Conservation (phyloP, 2,797 vertebrate species). For the Myripristis jacobus region DNA sequence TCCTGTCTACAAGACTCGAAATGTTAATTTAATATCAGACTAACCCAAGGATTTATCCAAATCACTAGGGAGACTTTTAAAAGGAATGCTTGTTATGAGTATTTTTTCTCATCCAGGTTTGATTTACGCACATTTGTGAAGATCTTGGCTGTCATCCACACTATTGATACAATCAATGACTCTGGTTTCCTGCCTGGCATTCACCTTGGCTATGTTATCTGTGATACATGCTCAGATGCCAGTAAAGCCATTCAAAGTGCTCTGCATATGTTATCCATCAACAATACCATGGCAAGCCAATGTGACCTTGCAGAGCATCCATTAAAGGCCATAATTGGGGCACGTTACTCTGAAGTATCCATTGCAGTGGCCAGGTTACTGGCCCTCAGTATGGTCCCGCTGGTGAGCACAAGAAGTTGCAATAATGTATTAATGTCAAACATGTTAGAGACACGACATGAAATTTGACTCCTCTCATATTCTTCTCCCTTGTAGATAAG, state of each 20-base stretch:
- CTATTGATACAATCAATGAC: slow-evolving; percentile 69
- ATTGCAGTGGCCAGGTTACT: slow-evolving; percentile 60
- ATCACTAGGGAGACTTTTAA: too few relatives aligned
- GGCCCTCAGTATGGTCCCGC: slow-evolving; percentile 64
- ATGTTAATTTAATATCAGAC: background rate
- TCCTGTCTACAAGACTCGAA: background rate
- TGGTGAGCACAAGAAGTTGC: slow-evolving; percentile 44
- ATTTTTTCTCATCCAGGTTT: slow-evolving; percentile 49
- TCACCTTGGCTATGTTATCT: slow-evolving; percentile 65
- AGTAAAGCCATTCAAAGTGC: slow-evolving; percentile 60
- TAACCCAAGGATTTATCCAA: background rate
- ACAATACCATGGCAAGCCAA: slow-evolving; percentile 20
- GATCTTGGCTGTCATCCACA: slow-evolving; percentile 59
- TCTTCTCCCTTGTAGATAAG: slow-evolving; percentile 62
- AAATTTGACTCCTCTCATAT: background rate
- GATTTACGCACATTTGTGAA: slow-evolving; percentile 46
- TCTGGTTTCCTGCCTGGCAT: slow-evolving; percentile 66
- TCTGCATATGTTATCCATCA: slow-evolving; percentile 52
- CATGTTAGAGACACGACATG: background rate
- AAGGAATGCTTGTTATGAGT: background rate
- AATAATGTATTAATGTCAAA: background rate
- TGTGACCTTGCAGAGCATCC: slow-evolving; percentile 43
- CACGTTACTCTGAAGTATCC: slow-evolving; percentile 63
- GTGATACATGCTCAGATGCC: slow-evolving; percentile 65
- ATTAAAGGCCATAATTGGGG: slow-evolving; percentile 61